phyloP scores from a whole-genome alignment of 2,888 invertebrate genomes.

The Byasa hedistus region DNA sequence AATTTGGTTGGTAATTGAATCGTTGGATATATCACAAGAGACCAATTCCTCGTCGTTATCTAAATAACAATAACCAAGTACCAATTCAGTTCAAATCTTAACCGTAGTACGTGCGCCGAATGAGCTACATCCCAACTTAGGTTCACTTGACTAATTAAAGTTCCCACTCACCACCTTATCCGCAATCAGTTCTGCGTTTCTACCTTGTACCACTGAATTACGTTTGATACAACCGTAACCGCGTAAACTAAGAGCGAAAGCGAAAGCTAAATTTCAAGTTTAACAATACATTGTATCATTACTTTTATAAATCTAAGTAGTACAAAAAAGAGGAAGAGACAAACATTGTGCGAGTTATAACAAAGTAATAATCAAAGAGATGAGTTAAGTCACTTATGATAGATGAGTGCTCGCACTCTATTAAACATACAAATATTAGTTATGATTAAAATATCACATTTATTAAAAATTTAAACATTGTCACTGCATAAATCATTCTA shows the following conservation, averaged over 20 bases:
- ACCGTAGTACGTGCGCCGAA: conserved; percentile 8
- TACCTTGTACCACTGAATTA: conserved; percentile 41
- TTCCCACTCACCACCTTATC: conserved; percentile 43
- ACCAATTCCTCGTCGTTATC: not conserved
- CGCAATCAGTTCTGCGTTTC: conserved; percentile 47
- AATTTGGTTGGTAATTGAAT: not conserved
- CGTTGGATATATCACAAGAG: not conserved
- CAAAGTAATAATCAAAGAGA: too few relatives aligned
- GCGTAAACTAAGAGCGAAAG: conserved; percentile 22
- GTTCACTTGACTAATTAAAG: conserved; percentile 46
- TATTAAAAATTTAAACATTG: too few relatives aligned
- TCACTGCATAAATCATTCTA: too few relatives aligned
- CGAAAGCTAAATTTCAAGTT: not conserved
- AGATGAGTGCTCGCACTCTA: too few relatives aligned
- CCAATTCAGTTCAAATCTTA: conserved; percentile 10
- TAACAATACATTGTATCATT: not conserved
- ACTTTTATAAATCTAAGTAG: too few relatives aligned
- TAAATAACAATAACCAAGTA: not conserved
- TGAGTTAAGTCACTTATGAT: too few relatives aligned
- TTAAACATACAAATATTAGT: too few relatives aligned
- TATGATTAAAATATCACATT: too few relatives aligned
- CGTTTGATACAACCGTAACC: conserved; percentile 17
- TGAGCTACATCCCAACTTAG: conserved; percentile 30
- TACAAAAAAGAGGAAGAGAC: too few relatives aligned
- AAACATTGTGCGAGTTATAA: too few relatives aligned